Base-by-base conservation (phyloP, 2,113 vertebrate species). In the Rallus limicola region DNA sequence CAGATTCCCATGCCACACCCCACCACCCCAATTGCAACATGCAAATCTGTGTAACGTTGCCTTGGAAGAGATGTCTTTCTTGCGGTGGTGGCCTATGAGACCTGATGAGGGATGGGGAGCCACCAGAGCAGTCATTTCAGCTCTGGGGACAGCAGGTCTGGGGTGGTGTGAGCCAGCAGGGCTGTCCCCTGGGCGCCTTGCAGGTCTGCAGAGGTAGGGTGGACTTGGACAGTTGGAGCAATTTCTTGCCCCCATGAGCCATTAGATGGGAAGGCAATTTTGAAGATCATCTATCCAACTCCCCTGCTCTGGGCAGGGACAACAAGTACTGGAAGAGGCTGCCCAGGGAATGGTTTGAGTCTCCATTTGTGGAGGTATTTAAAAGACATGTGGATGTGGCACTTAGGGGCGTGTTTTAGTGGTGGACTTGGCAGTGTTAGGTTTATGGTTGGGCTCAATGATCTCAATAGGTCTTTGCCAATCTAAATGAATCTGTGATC, bases 11-110 rank as follows among this genome's bases (percentile, higher is more conserved):
- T 80, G 36, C 36, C 2, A 5, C 69, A 40, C 5, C 38, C 31
- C 58, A 28, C 33, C 48, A 25, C 58, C 29, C 21, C 63, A 68
- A 4, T 26, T 59, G 23, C 0, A 0, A 42, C 1, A 0, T 23
- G 23, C 44, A 53, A 53, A 23, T 25, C 23, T 10, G 11, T 5
- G 6, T 40, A 36, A 15, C 13, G 13, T 15, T 13, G 10, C 38
- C 16, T 53, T 26, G n/a, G n/a, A 46, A 67, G 26, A 87, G 56
- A 19, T 0, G 0, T 24, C 13, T 38, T 33, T 83, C 42, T 52
- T 3, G 0, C 36, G 53, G 25, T 10, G n/a, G 62, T 10, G 3
- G 40, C 21, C 68, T 79, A 5, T 36, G 53, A 79, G 29, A 74
- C 68, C 67, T 67, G 31, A 6, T 53, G 46, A 34, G 21, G 38